Percentiles rank a stretch among this genome's conserved stretches.
Conservation (phyloP, 2,888 invertebrate genomes). For the Chymomyza caudatula region DNA sequence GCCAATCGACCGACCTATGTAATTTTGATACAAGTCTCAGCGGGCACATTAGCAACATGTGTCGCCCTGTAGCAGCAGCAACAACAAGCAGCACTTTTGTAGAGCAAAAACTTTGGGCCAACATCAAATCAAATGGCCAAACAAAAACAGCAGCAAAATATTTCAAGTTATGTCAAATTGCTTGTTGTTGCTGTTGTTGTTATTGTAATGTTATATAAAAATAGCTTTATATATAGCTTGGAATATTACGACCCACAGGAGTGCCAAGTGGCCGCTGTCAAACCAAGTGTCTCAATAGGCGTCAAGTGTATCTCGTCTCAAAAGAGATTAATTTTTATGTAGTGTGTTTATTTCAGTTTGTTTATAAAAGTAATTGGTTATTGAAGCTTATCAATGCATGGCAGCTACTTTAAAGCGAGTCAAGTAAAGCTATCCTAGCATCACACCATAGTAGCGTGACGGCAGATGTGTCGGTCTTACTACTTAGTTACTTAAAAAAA, state of each 20-base stretch:
- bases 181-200: background rate
- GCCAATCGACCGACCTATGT: constrained; percentile 52
- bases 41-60: constrained; percentile 71
- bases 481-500: too few species aligned
- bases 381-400: background rate
- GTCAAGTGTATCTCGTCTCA: background rate
- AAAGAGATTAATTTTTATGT: background rate
- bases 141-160: constrained; percentile 2
- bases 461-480: too few species aligned
- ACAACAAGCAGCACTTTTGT: constrained; percentile 44
- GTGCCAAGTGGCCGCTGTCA: background rate
- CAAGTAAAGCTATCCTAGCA: too few species aligned
- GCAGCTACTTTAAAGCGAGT: too few species aligned
- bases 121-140: constrained; percentile 5
- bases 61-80: constrained; percentile 56
- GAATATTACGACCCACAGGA: background rate
- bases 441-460: too few species aligned
- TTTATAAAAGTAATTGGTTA: background rate
- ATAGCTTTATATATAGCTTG: too few species aligned
- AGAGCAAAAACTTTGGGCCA: constrained; percentile 45
- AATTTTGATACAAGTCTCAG: constrained; percentile 67
- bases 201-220: constrained; percentile 37
- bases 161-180: background rate
- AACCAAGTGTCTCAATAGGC: background rate
- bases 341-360: background rate